phyloP scores from a whole-genome alignment of 2,113 vertebrate species.

The Mobula birostris region DNA sequence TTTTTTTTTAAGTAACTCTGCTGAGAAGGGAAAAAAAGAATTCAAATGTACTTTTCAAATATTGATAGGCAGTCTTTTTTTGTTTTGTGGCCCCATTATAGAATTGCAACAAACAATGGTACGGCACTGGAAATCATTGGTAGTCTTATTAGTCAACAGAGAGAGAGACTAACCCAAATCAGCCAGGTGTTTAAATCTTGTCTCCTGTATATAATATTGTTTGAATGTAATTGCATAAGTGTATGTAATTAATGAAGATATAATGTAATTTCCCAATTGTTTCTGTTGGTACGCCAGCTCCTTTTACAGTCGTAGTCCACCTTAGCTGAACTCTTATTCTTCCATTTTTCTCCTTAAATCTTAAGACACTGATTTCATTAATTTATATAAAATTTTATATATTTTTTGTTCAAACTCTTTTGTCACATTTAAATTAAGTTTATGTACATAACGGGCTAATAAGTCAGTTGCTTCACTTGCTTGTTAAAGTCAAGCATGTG shows the following conservation, averaged over 20 bases:
- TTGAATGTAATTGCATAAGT: neutral
- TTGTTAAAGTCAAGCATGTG: conserved; percentile 85
- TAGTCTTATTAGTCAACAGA: neutral
- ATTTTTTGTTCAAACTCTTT: conserved; percentile 52
- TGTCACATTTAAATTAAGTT: conserved; percentile 67
- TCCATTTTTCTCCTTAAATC: conserved; percentile 44
- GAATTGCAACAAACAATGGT: neutral
- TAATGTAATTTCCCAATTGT: neutral
- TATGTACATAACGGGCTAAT: conserved; percentile 73
- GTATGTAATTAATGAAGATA: neutral
- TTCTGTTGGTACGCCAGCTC: neutral
- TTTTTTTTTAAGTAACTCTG: neutral
- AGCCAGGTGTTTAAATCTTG: conserved; percentile 20
- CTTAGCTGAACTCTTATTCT: conserved; percentile 43
- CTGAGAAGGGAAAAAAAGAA: neutral
- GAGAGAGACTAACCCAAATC: neutral
- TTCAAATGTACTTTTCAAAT: neutral
- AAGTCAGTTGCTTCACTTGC: conserved; percentile 75
- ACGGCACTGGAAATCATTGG: neutral
- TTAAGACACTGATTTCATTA: conserved; percentile 50
- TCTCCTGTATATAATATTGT: conserved; percentile 2
- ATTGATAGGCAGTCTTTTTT: neutral
- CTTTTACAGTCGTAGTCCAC: conserved; percentile 53
- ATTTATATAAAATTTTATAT: conserved; percentile 51
- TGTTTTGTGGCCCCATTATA: neutral